phyloP scores from a whole-genome alignment of 2,888 invertebrate genomes.

The Drosophila helvetica region DNA sequence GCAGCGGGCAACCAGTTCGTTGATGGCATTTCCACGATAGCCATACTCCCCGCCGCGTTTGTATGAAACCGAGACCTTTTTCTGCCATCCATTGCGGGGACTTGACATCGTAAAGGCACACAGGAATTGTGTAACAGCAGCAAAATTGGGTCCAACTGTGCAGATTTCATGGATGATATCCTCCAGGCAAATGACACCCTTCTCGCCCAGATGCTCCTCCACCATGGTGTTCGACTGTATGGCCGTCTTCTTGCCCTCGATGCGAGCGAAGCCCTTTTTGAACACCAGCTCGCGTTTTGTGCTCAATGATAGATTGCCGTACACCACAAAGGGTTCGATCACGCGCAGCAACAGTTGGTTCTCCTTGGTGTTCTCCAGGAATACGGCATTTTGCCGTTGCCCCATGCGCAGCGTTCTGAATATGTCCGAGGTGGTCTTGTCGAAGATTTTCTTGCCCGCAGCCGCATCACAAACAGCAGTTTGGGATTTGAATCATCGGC shows the following conservation, averaged over 20 bases:
- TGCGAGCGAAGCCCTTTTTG: conserved; percentile 82
- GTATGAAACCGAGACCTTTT: conserved; percentile 82
- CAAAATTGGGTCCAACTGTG: conserved; percentile 83
- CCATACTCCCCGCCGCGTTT: conserved; percentile 84
- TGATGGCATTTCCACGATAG: conserved; percentile 81
- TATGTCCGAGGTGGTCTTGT: too few relatives aligned
- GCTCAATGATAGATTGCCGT: conserved; percentile 80
- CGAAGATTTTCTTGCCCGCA: conserved; percentile 83
- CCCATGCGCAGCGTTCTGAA: too few relatives aligned
- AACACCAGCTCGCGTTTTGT: conserved; percentile 83
- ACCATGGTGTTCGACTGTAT: conserved; percentile 84
- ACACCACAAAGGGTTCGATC: too few relatives aligned
- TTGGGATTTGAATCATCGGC: conserved; percentile 76
- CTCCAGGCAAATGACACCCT: conserved; percentile 83
- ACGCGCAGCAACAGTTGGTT: too few relatives aligned
- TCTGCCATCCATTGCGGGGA: conserved; percentile 83
- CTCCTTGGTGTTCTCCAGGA: too few relatives aligned
- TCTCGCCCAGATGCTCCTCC: conserved; percentile 82
- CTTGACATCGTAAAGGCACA: conserved; percentile 81
- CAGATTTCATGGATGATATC: conserved; percentile 84
- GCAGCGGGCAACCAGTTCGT: conserved; percentile 80
- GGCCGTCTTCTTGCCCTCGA: conserved; percentile 81
- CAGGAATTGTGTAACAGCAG: conserved; percentile 77
- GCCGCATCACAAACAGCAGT: conserved; percentile 82
- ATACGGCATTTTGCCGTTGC: too few relatives aligned